Percentiles rank a stretch among this genome's conserved stretches.
phyloP scores from a whole-genome alignment of 2,888 invertebrate species.

The Penaeus monodon region DNA sequence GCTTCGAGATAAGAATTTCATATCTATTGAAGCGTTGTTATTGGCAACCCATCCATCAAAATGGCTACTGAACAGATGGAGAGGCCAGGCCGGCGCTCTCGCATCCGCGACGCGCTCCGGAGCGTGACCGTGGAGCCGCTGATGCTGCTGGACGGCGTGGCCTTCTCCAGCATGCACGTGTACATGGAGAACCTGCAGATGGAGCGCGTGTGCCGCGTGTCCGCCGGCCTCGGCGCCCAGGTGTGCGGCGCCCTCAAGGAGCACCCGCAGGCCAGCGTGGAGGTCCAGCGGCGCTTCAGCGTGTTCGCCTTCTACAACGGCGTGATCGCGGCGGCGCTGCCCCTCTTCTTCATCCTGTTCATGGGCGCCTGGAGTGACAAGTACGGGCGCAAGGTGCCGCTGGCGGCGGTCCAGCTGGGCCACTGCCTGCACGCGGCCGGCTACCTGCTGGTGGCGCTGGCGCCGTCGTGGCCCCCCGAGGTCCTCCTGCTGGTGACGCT shows the following conservation, averaged over 20 bases:
- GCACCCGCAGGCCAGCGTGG: slow-evolving; percentile 33
- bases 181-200: slow-evolving; percentile 57
- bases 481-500: slow-evolving; percentile 54
- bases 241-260: slow-evolving; percentile 34
- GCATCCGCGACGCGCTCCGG: neutral
- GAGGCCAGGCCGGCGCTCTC: no score
- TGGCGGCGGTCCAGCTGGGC: slow-evolving; percentile 66
- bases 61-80: no score
- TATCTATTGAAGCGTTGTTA: no score
- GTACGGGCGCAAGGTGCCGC: slow-evolving; percentile 67
- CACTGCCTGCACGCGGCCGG: slow-evolving; percentile 66
- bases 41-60: no score
- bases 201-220: slow-evolving; percentile 47
- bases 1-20: no score
- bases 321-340: slow-evolving; percentile 64
- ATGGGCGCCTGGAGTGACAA: slow-evolving; percentile 67
- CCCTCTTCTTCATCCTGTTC: slow-evolving; percentile 66
- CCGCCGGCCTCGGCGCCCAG: slow-evolving; percentile 11
- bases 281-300: slow-evolving; percentile 57
- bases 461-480: slow-evolving; percentile 58
- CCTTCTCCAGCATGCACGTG: slow-evolving; percentile 50
- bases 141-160: slow-evolving; percentile 49
- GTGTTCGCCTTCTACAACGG: slow-evolving; percentile 60
- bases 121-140: slow-evolving; percentile 53
- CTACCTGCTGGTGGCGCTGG: slow-evolving; percentile 49